Conservation (phyloP, 2,797 vertebrate species). For the Aselliscus stoliczkanus region DNA sequence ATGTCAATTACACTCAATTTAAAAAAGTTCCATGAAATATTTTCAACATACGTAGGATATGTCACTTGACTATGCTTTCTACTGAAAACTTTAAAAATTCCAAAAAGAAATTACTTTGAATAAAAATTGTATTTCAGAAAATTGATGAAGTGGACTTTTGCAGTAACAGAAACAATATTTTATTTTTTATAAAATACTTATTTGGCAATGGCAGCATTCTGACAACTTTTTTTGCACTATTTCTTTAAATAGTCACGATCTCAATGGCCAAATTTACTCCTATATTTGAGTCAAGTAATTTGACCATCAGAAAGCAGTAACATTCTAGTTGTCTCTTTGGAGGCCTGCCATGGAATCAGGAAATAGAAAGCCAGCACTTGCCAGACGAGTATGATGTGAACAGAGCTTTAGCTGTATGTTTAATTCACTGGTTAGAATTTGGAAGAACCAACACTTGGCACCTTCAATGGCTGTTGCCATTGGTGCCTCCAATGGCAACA, state of each 20-base stretch:
- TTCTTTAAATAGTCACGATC: not conserved
- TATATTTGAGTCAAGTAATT: not conserved
- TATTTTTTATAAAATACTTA: not conserved
- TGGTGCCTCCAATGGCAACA: not conserved
- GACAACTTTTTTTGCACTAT: not conserved
- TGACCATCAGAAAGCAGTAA: not conserved
- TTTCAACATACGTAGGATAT: not conserved
- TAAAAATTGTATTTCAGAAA: slow-evolving; percentile 1
- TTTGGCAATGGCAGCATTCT: not conserved
- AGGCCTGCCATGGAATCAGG: not conserved
- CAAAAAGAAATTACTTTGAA: not conserved
- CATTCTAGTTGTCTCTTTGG: not conserved
- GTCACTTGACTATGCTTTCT: not conserved
- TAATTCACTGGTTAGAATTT: not conserved
- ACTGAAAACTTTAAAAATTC: not conserved
- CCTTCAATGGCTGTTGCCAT: no score
- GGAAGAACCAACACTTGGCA: not conserved
- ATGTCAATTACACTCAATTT: not conserved
- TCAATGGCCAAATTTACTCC: not conserved
- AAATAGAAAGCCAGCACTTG: not conserved
- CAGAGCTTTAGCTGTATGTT: not conserved
- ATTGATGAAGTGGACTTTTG: not conserved
- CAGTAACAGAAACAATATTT: not conserved
- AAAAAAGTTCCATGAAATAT: not conserved
- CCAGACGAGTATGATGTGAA: not conserved